Conservation (phyloP, 92 coral and sea anemone genomes). For the Epizoanthus illoricatus region DNA sequence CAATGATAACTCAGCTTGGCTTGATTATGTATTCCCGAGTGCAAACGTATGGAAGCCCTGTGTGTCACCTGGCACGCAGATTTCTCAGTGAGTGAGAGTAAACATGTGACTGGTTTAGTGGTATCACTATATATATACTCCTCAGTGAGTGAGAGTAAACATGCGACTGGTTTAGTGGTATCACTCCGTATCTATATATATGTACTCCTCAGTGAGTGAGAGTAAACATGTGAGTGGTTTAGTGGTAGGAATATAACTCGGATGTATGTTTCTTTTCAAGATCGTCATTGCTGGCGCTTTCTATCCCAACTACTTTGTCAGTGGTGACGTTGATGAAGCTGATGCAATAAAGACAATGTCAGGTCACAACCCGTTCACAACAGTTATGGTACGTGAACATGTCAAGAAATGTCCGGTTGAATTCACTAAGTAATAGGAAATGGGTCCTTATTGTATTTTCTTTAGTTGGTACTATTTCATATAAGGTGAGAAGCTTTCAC, state of each 20-base stretch:
- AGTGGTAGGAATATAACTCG: not conserved
- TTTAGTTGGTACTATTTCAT: not conserved
- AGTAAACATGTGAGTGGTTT: not conserved
- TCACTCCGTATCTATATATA: too few species aligned
- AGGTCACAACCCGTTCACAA: conserved; percentile 93
- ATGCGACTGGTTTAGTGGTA: too few species aligned
- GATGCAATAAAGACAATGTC: conserved; percentile 90
- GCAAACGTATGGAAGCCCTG: too few species aligned
- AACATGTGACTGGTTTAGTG: not conserved
- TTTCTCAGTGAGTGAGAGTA: not conserved
- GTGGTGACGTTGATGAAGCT: conserved; percentile 91
- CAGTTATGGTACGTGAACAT: conserved; percentile 80
- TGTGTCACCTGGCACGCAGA: too few species aligned
- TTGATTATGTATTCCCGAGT: too few species aligned
- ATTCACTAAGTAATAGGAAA: not conserved
- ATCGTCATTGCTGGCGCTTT: conserved; percentile 95
- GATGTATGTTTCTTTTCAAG: conserved; percentile 35
- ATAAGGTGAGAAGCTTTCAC: too few species aligned
- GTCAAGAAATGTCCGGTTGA: not conserved
- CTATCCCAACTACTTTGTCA: conserved; percentile 86
- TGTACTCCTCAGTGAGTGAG: not conserved
- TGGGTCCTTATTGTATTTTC: too few species aligned
- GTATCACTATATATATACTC: not conserved
- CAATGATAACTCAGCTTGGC: too few species aligned
- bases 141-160: too few species aligned